Conservation (phyloP, 2,888 invertebrate species). For the Yponomeuta plumbellus region DNA sequence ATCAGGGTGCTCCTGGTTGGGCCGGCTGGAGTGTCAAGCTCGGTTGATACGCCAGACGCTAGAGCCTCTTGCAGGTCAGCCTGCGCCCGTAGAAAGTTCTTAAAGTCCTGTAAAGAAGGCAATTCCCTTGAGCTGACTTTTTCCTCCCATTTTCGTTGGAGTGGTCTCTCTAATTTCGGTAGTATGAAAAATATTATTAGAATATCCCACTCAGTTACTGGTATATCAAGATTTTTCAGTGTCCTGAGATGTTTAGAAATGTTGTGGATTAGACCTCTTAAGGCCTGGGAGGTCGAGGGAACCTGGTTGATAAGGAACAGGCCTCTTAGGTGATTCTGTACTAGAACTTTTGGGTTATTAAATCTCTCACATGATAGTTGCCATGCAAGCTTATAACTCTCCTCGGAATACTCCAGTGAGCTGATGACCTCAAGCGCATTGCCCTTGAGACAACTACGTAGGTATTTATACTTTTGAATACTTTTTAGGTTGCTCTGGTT, state of each 20-base stretch:
- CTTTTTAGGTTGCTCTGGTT: slow-evolving; percentile 12
- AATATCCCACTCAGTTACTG: slow-evolving; percentile 4
- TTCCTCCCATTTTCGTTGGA: slow-evolving; percentile 5
- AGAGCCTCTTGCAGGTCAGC: too few species aligned
- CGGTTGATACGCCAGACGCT: slow-evolving; percentile 1
- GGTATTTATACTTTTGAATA: slow-evolving; percentile 15
- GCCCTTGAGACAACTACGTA: slow-evolving; percentile 4
- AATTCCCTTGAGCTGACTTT: too few species aligned
- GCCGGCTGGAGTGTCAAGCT: neutral
- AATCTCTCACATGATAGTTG: too few species aligned
- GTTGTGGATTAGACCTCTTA: slow-evolving; percentile 9
- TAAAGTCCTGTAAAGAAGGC: too few species aligned
- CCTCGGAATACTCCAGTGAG: neutral
- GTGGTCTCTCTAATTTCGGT: neutral
- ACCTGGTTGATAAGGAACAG: slow-evolving; percentile 2
- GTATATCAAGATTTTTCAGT: neutral
- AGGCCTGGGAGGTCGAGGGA: neutral
- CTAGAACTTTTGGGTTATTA: too few species aligned
- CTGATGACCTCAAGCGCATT: slow-evolving; percentile 3
- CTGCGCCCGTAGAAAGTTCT: too few species aligned
- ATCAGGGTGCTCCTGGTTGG: neutral
- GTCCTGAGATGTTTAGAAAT: neutral
- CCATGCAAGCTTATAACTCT: too few species aligned
- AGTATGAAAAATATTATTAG: neutral
- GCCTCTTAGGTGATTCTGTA: too few species aligned